Conservation (phyloP, 2,113 vertebrate genomes). For the Pungitius pungitius region DNA sequence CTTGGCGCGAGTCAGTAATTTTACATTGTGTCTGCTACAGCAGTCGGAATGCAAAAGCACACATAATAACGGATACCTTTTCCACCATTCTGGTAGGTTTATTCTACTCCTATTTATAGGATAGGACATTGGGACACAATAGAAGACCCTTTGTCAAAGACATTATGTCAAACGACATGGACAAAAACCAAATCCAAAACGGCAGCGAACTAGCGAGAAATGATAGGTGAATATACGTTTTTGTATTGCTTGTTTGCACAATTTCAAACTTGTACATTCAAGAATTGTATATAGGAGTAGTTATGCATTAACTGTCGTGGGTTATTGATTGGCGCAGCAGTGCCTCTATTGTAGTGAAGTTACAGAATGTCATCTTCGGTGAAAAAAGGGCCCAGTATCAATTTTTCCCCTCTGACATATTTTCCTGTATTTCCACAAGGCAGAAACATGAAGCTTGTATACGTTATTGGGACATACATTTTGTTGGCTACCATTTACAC, state of each 20-base stretch:
- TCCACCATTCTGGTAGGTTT: too few relatives aligned
- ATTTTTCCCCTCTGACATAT: conserved; percentile 2
- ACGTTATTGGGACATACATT: conserved; percentile 19
- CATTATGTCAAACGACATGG: background rate
- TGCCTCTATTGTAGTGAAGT: background rate
- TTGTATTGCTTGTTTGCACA: background rate
- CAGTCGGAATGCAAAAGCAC: too few relatives aligned
- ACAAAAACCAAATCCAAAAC: background rate
- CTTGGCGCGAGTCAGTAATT: too few relatives aligned
- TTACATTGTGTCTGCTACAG: too few relatives aligned
- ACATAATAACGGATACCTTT: too few relatives aligned
- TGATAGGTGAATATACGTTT: background rate
- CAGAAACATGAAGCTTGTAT: conserved; percentile 38
- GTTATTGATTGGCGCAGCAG: background rate
- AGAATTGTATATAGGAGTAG: background rate
- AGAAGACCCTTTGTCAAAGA: background rate
- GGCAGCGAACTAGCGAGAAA: background rate
- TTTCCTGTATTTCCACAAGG: background rate
- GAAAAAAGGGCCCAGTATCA: conserved; percentile 5
- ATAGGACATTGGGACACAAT: background rate
- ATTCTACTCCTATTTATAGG: too few relatives aligned
- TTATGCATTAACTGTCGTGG: background rate
- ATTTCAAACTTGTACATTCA: background rate
- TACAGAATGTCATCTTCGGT: background rate
- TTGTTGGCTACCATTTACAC: conserved; percentile 34